phyloP scores from a whole-genome alignment of 2,888 invertebrate genomes.

The Girardia tigrina region DNA sequence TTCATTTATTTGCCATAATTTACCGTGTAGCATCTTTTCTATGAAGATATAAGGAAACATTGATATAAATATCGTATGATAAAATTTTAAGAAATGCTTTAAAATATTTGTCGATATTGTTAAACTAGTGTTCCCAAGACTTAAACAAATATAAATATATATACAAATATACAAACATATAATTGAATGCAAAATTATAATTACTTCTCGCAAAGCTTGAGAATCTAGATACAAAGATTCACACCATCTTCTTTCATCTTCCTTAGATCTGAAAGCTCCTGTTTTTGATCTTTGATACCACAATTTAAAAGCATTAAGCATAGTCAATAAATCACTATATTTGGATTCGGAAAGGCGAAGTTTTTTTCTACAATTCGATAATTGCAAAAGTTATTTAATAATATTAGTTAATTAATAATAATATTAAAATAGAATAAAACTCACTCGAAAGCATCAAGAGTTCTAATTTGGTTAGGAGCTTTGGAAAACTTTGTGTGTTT shows the following conservation, averaged over 20 bases:
- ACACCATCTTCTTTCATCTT: neutral
- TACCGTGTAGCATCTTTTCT: no score
- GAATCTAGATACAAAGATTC: neutral
- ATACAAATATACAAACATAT: no score
- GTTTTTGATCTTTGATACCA: conserved; percentile 5
- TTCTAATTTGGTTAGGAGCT: conserved; percentile 4
- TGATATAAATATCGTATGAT: no score
- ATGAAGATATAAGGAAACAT: no score
- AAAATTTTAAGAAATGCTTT: no score
- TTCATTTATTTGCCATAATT: no score
- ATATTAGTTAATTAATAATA: neutral
- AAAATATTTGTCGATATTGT: no score
- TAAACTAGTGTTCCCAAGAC: no score
- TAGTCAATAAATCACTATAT: conserved; percentile 8
- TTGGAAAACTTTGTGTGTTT: neutral
- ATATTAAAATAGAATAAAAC: neutral
- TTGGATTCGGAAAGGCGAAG: conserved; percentile 1
- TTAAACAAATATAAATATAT: no score
- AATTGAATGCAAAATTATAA: no score
- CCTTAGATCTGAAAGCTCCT: neutral
- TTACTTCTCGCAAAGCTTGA: neutral
- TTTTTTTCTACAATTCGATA: neutral
- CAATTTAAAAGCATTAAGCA: neutral
- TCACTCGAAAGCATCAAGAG: conserved; percentile 3
- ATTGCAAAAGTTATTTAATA: neutral